These are phyloP conservation scores for Eurosta solidaginis DNA, from an alignment of 1,140 invertebrate genomes.

Conservation along the genomic window DNA sequence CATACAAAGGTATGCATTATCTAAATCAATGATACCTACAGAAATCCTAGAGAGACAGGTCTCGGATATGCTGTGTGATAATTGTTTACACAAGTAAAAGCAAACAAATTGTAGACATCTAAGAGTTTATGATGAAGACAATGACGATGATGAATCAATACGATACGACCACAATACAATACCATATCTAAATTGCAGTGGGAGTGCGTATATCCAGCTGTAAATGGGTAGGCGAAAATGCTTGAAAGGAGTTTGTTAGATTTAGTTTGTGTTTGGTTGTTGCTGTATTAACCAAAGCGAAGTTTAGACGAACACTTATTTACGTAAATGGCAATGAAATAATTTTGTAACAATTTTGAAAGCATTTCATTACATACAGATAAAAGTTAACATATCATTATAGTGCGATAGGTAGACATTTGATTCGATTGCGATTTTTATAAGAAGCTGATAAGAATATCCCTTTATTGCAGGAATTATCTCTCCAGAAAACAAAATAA, in stretches of 20 bases:
- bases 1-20: too few species aligned
- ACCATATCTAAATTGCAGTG: not conserved
- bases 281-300: not conserved
- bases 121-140: not conserved
- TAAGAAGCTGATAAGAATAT: too few species aligned
- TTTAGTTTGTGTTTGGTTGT: not conserved
- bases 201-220: too few species aligned
- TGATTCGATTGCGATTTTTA: too few species aligned
- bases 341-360: not conserved
- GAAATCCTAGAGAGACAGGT: not conserved
- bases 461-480: too few species aligned
- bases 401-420: too few species aligned
- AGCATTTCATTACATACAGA: not conserved
- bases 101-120: not conserved
- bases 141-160: not conserved
- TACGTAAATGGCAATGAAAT: not conserved
- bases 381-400: too few species aligned
- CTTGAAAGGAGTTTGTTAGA: not conserved
- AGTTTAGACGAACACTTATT: not conserved
- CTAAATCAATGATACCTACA: not conserved
- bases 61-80: slow-evolving; percentile 31
- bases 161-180: not conserved
- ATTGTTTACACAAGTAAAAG: slow-evolving; percentile 45
- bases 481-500: too few species aligned
- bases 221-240: not conserved